Percentiles rank a stretch among this genome's conserved stretches.
Evolutionary conservation across 2,888 invertebrate species (phyloP).

Genomic region (Tiphia femorata): DNA sequence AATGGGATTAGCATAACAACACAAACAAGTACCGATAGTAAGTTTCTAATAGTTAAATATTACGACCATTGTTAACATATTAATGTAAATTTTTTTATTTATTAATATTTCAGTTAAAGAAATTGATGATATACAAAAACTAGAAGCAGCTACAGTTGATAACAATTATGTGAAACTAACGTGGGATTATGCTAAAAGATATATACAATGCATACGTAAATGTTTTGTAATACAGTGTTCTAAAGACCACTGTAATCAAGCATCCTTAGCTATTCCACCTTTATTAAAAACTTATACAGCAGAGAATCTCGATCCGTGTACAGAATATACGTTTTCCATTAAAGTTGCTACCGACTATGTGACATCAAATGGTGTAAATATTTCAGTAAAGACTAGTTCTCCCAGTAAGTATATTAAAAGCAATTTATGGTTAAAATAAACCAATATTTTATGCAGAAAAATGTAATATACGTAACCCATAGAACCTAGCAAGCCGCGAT

Average conservation of each 20-base stretch:
- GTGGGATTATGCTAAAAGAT: constrained; percentile 26
- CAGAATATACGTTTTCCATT: constrained; percentile 27
- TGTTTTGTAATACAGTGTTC: constrained; percentile 25
- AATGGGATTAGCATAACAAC: constrained; percentile 6
- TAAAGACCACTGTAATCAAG: constrained; percentile 11
- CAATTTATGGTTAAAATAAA: neutral
- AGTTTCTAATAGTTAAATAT: constrained; percentile 5
- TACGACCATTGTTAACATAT: neutral
- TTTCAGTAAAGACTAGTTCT: constrained; percentile 42
- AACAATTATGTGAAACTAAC: constrained; percentile 14
- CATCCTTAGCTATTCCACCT: neutral
- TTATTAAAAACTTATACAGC: constrained; percentile 9
- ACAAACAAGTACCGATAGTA: constrained; percentile 29
- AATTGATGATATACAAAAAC: constrained; percentile 23
- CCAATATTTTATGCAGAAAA: too few species aligned
- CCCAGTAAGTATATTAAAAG: constrained; percentile 47
- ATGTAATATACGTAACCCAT: neutral
- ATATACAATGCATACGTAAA: constrained; percentile 23
- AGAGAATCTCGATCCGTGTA: constrained; percentile 24
- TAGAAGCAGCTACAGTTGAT: neutral
- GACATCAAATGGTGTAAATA: constrained; percentile 23
- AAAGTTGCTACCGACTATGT: constrained; percentile 8
- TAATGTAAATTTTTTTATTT: neutral
- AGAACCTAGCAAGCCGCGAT: constrained; percentile 45
- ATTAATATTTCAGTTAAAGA: constrained; percentile 20